Conservation (phyloP, 2,888 invertebrate genomes). For the Microchrysa polita region DNA sequence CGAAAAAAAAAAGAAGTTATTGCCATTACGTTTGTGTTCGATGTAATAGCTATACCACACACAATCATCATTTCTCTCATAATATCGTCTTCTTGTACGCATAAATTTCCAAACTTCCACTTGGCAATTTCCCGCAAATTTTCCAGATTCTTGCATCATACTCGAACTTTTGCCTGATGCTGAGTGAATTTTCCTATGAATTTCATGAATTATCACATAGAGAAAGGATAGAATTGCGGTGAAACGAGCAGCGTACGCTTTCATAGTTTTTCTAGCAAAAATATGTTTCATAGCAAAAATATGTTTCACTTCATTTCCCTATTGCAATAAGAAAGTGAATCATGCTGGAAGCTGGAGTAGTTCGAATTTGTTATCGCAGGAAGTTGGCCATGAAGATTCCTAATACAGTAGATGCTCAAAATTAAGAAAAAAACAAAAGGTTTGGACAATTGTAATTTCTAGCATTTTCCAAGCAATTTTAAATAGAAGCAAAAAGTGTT, state of each 20-base stretch:
- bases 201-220: background rate
- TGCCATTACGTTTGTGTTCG: conserved; percentile 13
- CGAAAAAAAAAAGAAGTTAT: conserved; percentile 8
- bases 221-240: background rate
- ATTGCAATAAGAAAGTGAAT: background rate
- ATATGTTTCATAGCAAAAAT: too few species aligned
- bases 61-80: conserved; percentile 8
- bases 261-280: background rate
- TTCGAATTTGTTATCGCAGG: too few species aligned
- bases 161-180: background rate
- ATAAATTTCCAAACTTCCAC: conserved; percentile 19
- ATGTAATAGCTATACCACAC: conserved; percentile 1
- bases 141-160: background rate
- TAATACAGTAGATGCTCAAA: too few species aligned
- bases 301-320: background rate
- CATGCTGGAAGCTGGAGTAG: background rate
- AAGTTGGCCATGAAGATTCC: too few species aligned
- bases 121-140: conserved; percentile 21
- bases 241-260: too few species aligned
- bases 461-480: too few species aligned
- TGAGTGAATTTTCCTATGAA: conserved; percentile 2
- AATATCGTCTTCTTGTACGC: conserved; percentile 33
- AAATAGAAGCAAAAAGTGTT: too few species aligned
- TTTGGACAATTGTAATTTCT: too few species aligned
- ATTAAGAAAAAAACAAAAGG: too few species aligned